Base-by-base conservation (phyloP, 2,113 vertebrate genomes). In the Myodes glareolus region DNA sequence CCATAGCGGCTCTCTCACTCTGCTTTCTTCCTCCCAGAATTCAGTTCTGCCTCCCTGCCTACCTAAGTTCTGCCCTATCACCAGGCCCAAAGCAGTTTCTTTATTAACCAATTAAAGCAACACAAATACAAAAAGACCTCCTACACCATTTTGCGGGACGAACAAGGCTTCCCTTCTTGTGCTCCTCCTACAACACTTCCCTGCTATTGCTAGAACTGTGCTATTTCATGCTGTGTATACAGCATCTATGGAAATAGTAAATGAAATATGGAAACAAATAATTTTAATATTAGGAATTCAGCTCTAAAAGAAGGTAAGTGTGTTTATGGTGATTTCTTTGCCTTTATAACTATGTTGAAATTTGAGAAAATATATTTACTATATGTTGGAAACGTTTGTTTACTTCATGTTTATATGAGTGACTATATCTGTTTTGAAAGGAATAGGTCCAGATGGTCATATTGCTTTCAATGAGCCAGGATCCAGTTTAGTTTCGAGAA, bases 381-480 rank as follows among this genome's bases (percentile, higher is more conserved):
- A 13, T 88, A 39, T 86, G 16, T 86, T 78, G 72, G 13, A 88
- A 88, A 80, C 17, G 5, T 90, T 90, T 67, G 12, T 70, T 95
- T 78, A 91, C 13, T 88, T 91, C 78, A n/a, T 73, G 13, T 67
- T 52, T 89, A 7, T 93, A 31, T 86, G 21, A 77, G 10, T 96
- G 47, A 98, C 0, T 97, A 50, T 98, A 94, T 97, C 96, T 98
- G 81, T 97, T 97, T 81, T 98, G 94, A 98, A 98, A 99, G 99
- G 99, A 97, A 99, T 99, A 98, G 99, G 99, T 98, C 99, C 99
- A 96, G 99, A 99, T 98, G 99, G 99, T 97, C 99, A 99, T 98
- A 99, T 99, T 77, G 99, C 99, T 97, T 99, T 99, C 98, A 99
- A 99, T 97, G 99, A 99, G 94, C 99, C 99, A 87, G 99, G 99